These are phyloP conservation scores for Polypedilum pembai DNA, from an alignment of 1,140 invertebrate species.

Conservation along the genomic window DNA sequence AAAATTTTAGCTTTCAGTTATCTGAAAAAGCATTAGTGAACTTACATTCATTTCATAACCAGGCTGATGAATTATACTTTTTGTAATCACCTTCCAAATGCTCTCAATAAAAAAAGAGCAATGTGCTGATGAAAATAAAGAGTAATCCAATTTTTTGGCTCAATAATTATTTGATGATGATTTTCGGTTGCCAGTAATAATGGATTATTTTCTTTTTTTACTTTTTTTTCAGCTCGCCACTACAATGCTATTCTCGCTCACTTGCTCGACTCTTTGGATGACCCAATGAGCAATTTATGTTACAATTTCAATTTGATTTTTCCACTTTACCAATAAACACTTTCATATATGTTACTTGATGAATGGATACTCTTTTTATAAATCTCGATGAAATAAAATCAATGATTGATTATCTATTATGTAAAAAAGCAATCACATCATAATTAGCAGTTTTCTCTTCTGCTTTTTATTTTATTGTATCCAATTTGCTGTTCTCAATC, in stretches of 20 bases:
- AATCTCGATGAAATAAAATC: constrained; percentile 20
- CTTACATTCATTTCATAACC: constrained; percentile 26
- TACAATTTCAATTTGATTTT: not conserved
- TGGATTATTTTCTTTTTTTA: not conserved
- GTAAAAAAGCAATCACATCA: constrained; percentile 25
- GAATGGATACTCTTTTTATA: not conserved
- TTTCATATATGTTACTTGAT: not conserved
- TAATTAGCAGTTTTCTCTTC: constrained; percentile 21
- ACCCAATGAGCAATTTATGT: not conserved
- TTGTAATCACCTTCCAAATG: not conserved
- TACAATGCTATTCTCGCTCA: not conserved
- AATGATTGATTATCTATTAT: constrained; percentile 27
- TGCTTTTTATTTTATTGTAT: not conserved
- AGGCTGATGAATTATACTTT: constrained; percentile 20
- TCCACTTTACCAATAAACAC: not conserved
- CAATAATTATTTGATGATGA: constrained; percentile 28
- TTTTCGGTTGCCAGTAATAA: constrained; percentile 12
- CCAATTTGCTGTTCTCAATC: too few relatives aligned
- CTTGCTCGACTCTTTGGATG: not conserved
- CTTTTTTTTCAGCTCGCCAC: not conserved
- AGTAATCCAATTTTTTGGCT: constrained; percentile 28
- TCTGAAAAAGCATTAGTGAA: not conserved
- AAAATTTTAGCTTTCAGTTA: not conserved
- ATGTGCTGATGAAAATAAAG: constrained; percentile 17
- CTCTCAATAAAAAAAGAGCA: not conserved